Evolutionary conservation across 2,113 vertebrate genomes (phyloP), one percentile per base, ranked within the genome.

Genomic region (Clupea harengus): DNA sequence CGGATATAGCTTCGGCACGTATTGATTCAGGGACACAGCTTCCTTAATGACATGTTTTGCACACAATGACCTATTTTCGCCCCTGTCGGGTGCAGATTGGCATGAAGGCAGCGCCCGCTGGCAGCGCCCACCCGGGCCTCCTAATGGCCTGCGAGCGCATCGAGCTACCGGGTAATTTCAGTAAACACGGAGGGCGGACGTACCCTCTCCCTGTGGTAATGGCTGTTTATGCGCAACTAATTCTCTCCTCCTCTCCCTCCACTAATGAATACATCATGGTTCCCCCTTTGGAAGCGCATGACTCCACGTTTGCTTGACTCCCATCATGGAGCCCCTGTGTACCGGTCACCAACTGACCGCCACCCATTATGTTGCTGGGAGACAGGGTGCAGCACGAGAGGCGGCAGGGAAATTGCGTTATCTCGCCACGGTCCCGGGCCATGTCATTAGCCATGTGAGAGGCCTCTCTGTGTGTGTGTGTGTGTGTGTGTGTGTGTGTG

Each of bases 51-150:
- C 92, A 86, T 90, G 92, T 90, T 93, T 92, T 88, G 84, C 67
- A 89, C 91, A 90, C 92, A 91, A 92, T 93, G 93, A 93, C 92
- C 94, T 92, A 93, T 94, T 95, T 94, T 94, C 13, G 92, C 90
- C 90, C 64, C 64, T 10, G 64, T 89, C 89, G 88, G 84, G 91
- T 90, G 47, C 89, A 87, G 82, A 86, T 87, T 45, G 81, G 45
- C 83, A 78, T 81, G 45, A 67, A 86, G 87, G 72, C 72, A 39
- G 9, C 39, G 72, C 72, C 72, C 28, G 32, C 28, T 78, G 72
- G 72, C 72, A 13, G 25, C 1, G 72, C 72, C 72, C 25, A 4
- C 83, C 47, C 81, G 82, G 60, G 20, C 82, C 45, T 10, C 44
- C 60, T 86, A 67, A 84, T 88, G 39, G 83, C 28, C 78, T 60